Base-by-base conservation (phyloP, 1,140 invertebrate species). In the Trissolcus basalis region DNA sequence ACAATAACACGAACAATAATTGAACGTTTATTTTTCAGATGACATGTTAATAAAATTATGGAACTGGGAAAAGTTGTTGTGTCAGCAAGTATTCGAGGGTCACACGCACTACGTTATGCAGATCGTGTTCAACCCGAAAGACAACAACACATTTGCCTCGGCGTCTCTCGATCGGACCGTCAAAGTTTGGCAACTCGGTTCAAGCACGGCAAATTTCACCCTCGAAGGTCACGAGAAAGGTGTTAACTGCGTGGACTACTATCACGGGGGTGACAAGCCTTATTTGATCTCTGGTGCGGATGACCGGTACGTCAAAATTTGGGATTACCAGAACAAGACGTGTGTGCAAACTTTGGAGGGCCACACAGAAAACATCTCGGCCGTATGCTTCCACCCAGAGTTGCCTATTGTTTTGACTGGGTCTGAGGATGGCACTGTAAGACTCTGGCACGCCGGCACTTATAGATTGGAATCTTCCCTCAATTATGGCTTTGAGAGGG, bases 31-130 rank as follows among this genome's bases (percentile, higher is more conserved):
- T n/a, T 83, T 88, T 89, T 16, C 86, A 97, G 97, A 99, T 92
- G 98, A 99, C 84, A 97, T 99, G 95, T 89, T 96, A 16, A 99
- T 99, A 49, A 99, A 99, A 89, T 86, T 99, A 19, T 99, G 98
- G 98, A 99, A 99, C 87, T 99, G 98, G 98, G 98, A 99, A 19
- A 98, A 99, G 83, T 92, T 95, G 97, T 90, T 94, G 0, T 97
- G 97, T 80, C 98, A 98, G 80, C 97, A 99, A 87, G 95, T 98
- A 0, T 98, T 98, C 84, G 97, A 98, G 83, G 97, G 98, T 0
- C 98, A 99, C 87, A 97, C 96, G 0, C 98, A 99, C 86, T 99
- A 99, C 85, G 97, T 99, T 0, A 99, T 99, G 98, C 97, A 99
- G 88, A 96, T 99, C 81, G 97, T 98, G 0, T 96, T 99, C 76